Conservation (phyloP, 2,113 vertebrate species). For the Cyphomyrus plagiostoma region DNA sequence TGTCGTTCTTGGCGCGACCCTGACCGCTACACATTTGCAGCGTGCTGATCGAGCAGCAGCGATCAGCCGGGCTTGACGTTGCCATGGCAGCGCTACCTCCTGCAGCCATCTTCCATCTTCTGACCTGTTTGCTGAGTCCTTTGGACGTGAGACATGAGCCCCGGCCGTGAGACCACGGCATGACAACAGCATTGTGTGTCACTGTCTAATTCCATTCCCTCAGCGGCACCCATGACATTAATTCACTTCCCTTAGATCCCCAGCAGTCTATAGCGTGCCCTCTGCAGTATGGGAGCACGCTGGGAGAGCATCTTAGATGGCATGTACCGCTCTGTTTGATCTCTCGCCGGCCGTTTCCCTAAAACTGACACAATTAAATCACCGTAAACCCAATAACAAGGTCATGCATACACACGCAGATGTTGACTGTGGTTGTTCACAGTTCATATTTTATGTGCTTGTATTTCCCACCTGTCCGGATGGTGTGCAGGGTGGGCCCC, state of each 20-base stretch:
- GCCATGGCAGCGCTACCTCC: neutral
- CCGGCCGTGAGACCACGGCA: neutral
- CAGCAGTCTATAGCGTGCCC: neutral
- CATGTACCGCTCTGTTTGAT: neutral
- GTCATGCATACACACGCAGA: neutral
- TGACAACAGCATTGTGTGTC: neutral
- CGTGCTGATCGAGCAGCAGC: neutral
- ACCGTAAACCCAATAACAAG: neutral
- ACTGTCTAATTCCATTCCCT: neutral
- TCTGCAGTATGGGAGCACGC: neutral
- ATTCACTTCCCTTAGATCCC: neutral
- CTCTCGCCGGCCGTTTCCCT: neutral
- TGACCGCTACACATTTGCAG: neutral
- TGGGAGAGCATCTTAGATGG: neutral
- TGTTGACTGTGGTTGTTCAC: neutral
- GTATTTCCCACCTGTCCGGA: neutral
- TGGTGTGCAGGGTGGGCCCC: neutral
- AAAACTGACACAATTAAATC: neutral
- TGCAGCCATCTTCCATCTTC: neutral
- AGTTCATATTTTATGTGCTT: neutral
- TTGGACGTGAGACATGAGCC: neutral
- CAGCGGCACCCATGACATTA: neutral
- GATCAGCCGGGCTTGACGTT: neutral
- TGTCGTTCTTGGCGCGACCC: neutral
- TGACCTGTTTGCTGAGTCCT: neutral